Percentiles rank a stretch among this genome's conserved stretches.
Evolutionary conservation across 1,140 invertebrate genomes (phyloP).

Genomic region (Diachasmimorpha longicaudata): DNA sequence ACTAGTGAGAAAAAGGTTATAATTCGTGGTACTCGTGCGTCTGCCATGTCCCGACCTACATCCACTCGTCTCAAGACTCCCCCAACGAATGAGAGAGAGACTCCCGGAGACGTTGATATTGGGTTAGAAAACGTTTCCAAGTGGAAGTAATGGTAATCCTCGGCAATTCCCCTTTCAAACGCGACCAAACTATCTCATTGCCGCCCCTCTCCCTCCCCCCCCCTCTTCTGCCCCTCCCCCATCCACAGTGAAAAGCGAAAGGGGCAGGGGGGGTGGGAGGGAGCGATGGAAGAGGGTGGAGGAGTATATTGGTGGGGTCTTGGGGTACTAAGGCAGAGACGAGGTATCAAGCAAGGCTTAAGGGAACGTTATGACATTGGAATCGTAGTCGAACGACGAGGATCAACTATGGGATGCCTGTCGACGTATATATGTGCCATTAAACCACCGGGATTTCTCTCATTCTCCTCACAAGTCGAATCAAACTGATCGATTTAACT

Average conservation of each 20-base stretch:
- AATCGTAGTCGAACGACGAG: constrained; percentile 25
- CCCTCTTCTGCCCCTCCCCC: too few species aligned
- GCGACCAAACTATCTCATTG: constrained; percentile 40
- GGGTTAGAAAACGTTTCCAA: constrained; percentile 48
- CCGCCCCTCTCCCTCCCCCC: background rate
- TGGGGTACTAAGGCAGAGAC: background rate
- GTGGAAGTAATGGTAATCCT: constrained; percentile 59
- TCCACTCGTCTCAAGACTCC: constrained; percentile 1
- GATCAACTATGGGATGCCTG: constrained; percentile 27
- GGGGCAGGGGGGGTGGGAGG: background rate
- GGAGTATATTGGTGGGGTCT: background rate
- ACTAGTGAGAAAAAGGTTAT: constrained; percentile 11
- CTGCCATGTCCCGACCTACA: constrained; percentile 19
- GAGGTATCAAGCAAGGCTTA: constrained; percentile 50
- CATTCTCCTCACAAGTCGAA: background rate
- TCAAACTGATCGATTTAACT: constrained; percentile 2
- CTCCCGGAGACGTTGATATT: constrained; percentile 30
- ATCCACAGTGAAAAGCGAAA: background rate
- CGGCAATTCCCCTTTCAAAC: constrained; percentile 53
- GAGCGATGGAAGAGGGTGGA: background rate
- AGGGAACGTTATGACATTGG: constrained; percentile 55
- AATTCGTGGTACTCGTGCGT: constrained; percentile 10
- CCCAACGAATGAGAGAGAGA: constrained; percentile 4
- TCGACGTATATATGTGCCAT: constrained; percentile 27
- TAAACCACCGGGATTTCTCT: background rate